Percentiles rank a stretch among this genome's conserved stretches.
Evolutionary conservation across 2,888 invertebrate species (phyloP).

Genomic region (Cheilosia scutellata): DNA sequence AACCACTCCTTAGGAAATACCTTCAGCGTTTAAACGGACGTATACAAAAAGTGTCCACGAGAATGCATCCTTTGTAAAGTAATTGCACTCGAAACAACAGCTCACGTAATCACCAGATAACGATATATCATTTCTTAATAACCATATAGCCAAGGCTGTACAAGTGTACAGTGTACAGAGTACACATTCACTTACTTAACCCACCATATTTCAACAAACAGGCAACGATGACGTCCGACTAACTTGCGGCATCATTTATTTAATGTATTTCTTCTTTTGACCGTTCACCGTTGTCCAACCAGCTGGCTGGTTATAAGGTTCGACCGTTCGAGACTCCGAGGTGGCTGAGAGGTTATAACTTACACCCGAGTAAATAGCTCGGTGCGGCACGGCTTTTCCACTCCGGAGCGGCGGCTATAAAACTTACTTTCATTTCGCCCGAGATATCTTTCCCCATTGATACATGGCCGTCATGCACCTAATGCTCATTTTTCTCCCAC

Average conservation of each 20-base stretch:
- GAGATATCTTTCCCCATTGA: slow-evolving; percentile 72
- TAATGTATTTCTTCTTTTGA: slow-evolving; percentile 57
- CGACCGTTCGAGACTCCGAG: slow-evolving; percentile 7
- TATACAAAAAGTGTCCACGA: not conserved
- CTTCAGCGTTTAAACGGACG: not conserved
- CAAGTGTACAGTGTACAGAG: not conserved
- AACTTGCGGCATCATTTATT: slow-evolving; percentile 71
- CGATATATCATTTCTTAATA: slow-evolving; percentile 64
- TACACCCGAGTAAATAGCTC: slow-evolving; percentile 63
- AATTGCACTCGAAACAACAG: slow-evolving; percentile 52
- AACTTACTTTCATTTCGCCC: slow-evolving; percentile 70
- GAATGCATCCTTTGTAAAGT: slow-evolving; percentile 53
- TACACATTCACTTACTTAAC: slow-evolving; percentile 12
- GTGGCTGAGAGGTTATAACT: slow-evolving; percentile 71
- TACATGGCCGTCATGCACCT: slow-evolving; percentile 74
- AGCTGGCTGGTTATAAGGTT: slow-evolving; percentile 34
- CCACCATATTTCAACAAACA: slow-evolving; percentile 62
- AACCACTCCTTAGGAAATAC: too few relatives aligned
- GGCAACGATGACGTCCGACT: slow-evolving; percentile 46
- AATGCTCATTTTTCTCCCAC: slow-evolving; percentile 53
- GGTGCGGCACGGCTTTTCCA: slow-evolving; percentile 54
- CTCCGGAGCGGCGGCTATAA: slow-evolving; percentile 69
- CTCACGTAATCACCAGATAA: slow-evolving; percentile 51
- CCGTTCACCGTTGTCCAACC: slow-evolving; percentile 23
- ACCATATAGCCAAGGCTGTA: slow-evolving; percentile 35